Conservation (phyloP, 2,888 invertebrate species). For the Melanostoma mellinum region DNA sequence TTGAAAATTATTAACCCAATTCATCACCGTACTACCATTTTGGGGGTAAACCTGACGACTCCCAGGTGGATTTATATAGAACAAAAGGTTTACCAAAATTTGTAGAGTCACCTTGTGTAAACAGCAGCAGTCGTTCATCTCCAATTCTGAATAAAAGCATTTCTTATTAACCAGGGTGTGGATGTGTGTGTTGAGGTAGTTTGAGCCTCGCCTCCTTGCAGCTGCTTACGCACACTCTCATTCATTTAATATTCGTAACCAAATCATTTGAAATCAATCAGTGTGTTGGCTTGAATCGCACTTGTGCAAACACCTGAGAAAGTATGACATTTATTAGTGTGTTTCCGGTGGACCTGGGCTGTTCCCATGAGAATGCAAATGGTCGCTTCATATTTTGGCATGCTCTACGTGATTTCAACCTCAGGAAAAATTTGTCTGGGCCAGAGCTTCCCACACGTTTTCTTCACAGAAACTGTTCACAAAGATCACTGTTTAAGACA, state of each 20-base stretch:
- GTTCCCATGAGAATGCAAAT: neutral
- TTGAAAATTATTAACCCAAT: constrained; percentile 15
- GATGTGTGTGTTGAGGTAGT: neutral
- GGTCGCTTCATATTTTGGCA: neutral
- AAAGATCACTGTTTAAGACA: no score
- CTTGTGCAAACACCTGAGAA: neutral
- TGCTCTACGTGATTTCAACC: neutral
- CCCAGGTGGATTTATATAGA: constrained; percentile 6
- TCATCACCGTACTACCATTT: constrained; percentile 4
- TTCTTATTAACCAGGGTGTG: constrained; percentile 5
- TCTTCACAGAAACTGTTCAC: neutral
- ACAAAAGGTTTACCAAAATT: neutral
- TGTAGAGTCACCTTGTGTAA: constrained; percentile 10
- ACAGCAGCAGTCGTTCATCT: constrained; percentile 2
- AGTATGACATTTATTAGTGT: neutral
- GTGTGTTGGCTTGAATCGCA: neutral
- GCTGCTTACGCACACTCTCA: neutral
- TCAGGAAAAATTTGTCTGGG: neutral
- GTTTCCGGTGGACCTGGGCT: neutral
- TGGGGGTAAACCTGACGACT: neutral
- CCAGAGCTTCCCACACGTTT: neutral
- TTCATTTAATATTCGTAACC: neutral
- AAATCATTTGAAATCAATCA: constrained; percentile 28
- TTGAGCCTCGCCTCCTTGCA: neutral
- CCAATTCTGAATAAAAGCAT: neutral